Evolutionary conservation across 2,113 vertebrate species (phyloP).

Genomic region (Thamnophis sirtalis): DNA sequence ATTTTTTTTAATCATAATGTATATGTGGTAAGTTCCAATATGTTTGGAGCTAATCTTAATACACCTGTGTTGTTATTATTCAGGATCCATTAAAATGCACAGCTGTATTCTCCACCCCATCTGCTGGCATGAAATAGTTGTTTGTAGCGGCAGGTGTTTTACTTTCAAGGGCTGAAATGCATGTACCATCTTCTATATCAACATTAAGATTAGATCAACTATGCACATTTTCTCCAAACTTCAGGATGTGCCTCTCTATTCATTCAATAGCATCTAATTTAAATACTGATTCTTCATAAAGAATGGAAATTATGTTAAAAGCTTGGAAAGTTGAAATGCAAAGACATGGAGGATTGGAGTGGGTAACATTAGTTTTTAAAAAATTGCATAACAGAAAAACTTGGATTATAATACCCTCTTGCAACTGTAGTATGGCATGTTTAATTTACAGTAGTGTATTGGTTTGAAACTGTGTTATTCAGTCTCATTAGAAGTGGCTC

Average conservation of each 20-base stretch:
- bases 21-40: background rate
- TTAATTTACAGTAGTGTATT: constrained; percentile 20
- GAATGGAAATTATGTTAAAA: background rate
- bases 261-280: background rate
- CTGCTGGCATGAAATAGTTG: background rate
- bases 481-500: constrained; percentile 37
- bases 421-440: constrained; percentile 30
- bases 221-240: background rate
- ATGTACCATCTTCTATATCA: background rate
- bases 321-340: background rate
- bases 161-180: background rate
- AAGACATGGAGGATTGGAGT: background rate
- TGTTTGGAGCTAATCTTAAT: background rate
- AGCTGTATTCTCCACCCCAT: background rate
- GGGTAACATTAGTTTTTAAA: constrained; percentile 8
- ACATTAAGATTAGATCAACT: background rate
- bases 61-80: background rate
- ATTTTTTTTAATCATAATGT: background rate
- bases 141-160: background rate
- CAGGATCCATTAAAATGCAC: background rate
- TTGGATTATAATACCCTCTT: constrained; percentile 28
- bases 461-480: constrained; percentile 22
- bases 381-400: constrained; percentile 11
- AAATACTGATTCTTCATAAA: background rate
- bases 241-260: background rate